Evolutionary conservation across 1,140 invertebrate species (phyloP), one percentile per base, ranked within the genome.

Genomic region (Leptinotarsa undecemlineata): DNA sequence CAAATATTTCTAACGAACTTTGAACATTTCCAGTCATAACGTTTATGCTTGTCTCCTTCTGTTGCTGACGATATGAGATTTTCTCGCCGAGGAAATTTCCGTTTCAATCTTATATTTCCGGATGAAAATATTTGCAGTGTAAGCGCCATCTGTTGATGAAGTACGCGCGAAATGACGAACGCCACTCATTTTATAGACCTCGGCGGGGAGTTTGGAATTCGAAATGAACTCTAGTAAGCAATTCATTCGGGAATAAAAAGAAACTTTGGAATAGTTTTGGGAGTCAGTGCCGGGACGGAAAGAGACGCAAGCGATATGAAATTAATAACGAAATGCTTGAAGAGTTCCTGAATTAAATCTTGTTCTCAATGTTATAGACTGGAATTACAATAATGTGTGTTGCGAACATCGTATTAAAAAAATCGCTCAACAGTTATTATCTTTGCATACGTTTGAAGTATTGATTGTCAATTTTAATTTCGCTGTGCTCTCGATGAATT

Each of bases 61-160:
- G 51, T 57, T 57, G 15, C 51, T 19, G n/a, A 57, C n/a, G 51
- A 57, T 57, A 57, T 57, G 51, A 57, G 51, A 57, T 57, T 57
- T 57, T 57, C 51, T 57, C 51, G 51, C 51, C n/a, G 51, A 15
- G 33, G 6, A 57, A 57, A 57, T 57, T 57, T 57, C 51, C 51
- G 51, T 19, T 57, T 2, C n/a, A 57, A 57, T 19, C 51, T 57
- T 57, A 57, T 57, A 57, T 57, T 57, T 57, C 51, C 51, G 51
- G 14, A 17, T 15, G 51, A 57, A 57, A 57, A 57, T 57, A 15
- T 57, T 57, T 57, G 51, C 51, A 57, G 15, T 15, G 51, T 57
- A 57, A 57, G 51, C 51, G 51, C 51, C 51, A 57, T 57, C 51
- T 57, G 51, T 57, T 57, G 51, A 15, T 57, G 51, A 57, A 57